Evolutionary conservation across 2,113 vertebrate genomes (phyloP), one percentile per base, ranked within the genome.

Genomic region (Bostrychus sinensis): DNA sequence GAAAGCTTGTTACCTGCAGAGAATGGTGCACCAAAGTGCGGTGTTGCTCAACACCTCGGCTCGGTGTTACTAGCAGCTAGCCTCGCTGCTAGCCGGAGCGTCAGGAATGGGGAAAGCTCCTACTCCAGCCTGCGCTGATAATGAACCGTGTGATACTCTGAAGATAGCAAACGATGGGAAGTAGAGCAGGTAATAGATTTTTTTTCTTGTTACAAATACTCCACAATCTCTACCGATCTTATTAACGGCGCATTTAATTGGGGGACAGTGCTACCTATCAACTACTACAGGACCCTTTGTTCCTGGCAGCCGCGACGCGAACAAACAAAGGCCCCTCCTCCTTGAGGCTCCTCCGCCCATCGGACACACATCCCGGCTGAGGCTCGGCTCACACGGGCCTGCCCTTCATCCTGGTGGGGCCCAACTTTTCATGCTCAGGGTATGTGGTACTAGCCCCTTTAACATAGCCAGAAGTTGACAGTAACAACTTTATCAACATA

Each of bases 201-300:
- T 50, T 50, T 20, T 30, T 17, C 32, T 3, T 48, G n/a, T 56
- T 66, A 26, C 34, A 10, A 28, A 20, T 32, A 56, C 30, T 28
- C 11, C 60, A 30, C 63, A 56, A 41, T 14, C 17, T 41, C 13
- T 23, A 2, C 4, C 9, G n/a, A 10, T n/a, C 1, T 50, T 38
- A 51, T 78, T 78, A 65, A 38, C 37, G 59, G 42, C 39, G 46
- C 68, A 78, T 78, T 62, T 56, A 72, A n/a, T 30, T 37, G 12
- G 22, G 25, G 64, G 38, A 63, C 63, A 20, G 17, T 17, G 60
- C 10, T 75, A 45, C 62, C 66, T 58, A 41, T 70, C 39, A 45
- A 80, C 61, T 86, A 86, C 78, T 79, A 80, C 77, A 55, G 68
- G 78, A 83, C 81, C 84, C 89, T 90, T 90, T 90, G 89, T 90